These are phyloP conservation scores for Ptiloglossa arizonensis DNA, from an alignment of 1,140 invertebrate species.

Conservation along the genomic window DNA sequence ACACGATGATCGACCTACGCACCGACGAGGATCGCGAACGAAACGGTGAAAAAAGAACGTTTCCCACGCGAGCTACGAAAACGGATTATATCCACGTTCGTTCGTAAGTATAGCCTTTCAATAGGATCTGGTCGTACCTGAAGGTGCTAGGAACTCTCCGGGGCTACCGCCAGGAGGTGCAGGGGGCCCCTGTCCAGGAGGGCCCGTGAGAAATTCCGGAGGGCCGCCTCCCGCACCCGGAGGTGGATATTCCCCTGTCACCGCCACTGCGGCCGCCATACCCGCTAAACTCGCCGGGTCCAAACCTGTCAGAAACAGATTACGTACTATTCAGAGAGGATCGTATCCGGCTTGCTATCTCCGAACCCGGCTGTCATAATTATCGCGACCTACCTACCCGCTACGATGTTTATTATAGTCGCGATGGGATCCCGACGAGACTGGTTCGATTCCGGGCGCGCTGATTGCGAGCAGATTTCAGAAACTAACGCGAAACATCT, in stretches of 20 bases:
- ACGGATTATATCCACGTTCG: slow-evolving; percentile 26
- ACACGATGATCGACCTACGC: not conserved
- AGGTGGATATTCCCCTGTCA: slow-evolving; percentile 85
- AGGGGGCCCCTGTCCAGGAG: slow-evolving; percentile 83
- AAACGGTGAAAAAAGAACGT: not conserved
- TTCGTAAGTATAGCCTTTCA: slow-evolving; percentile 31
- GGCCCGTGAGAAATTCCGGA: slow-evolving; percentile 83
- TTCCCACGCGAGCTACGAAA: slow-evolving; percentile 15
- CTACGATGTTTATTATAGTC: slow-evolving; percentile 61
- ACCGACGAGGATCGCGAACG: not conserved
- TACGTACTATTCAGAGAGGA: slow-evolving; percentile 77
- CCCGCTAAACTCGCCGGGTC: slow-evolving; percentile 85
- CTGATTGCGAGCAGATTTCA: not conserved
- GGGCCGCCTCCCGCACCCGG: slow-evolving; percentile 84
- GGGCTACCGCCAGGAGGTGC: slow-evolving; percentile 81
- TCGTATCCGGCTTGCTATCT: slow-evolving; percentile 74
- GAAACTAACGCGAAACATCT: not conserved
- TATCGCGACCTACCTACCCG: slow-evolving; percentile 66
- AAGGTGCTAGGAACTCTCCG: slow-evolving; percentile 80
- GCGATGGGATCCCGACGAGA: slow-evolving; percentile 47
- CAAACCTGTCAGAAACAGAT: slow-evolving; percentile 85
- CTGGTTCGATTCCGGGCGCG: slow-evolving; percentile 10
- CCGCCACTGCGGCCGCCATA: slow-evolving; percentile 85
- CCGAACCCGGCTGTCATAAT: slow-evolving; percentile 73
- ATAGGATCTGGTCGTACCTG: slow-evolving; percentile 73